A percentile compares a stretch with the other conserved stretches of the same genome.
Evolutionary conservation across 2,888 invertebrate genomes (phyloP).

Genomic region (Epicampocera succincta): DNA sequence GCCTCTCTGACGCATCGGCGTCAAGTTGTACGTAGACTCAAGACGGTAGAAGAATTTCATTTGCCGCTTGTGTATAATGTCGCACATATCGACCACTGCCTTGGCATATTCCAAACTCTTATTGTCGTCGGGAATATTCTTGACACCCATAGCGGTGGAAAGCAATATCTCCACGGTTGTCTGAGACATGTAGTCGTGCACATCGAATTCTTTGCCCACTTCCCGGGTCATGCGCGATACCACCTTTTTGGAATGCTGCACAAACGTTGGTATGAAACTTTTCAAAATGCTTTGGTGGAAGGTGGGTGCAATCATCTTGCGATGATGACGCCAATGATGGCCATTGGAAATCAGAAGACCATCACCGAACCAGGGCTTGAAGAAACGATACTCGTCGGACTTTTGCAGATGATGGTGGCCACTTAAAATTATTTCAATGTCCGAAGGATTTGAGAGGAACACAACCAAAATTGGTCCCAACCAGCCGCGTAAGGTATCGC

Average conservation of each 20-base stretch:
- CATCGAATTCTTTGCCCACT: conserved; percentile 87
- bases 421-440: conserved; percentile 88
- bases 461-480: conserved; percentile 86
- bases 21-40: conserved; percentile 87
- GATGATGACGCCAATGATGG: conserved; percentile 90
- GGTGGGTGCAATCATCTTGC: conserved; percentile 92
- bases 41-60: conserved; percentile 88
- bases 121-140: conserved; percentile 87
- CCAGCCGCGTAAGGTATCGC: conserved; percentile 90
- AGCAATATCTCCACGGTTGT: conserved; percentile 90
- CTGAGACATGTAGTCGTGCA: conserved; percentile 90
- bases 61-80: conserved; percentile 90
- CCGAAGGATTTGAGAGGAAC: conserved; percentile 86
- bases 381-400: conserved; percentile 87
- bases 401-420: conserved; percentile 90
- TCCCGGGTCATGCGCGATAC: conserved; percentile 86
- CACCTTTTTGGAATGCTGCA: conserved; percentile 87
- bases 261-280: conserved; percentile 89
- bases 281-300: conserved; percentile 92
- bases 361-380: conserved; percentile 91
- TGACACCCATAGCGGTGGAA: conserved; percentile 93
- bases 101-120: conserved; percentile 90
- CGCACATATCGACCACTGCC: conserved; percentile 94
- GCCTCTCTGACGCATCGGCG: conserved; percentile 87
- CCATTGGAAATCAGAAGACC: conserved; percentile 90